Evolutionary conservation across 2,113 vertebrate genomes (phyloP).

Genomic region (Mustela nigripes): DNA sequence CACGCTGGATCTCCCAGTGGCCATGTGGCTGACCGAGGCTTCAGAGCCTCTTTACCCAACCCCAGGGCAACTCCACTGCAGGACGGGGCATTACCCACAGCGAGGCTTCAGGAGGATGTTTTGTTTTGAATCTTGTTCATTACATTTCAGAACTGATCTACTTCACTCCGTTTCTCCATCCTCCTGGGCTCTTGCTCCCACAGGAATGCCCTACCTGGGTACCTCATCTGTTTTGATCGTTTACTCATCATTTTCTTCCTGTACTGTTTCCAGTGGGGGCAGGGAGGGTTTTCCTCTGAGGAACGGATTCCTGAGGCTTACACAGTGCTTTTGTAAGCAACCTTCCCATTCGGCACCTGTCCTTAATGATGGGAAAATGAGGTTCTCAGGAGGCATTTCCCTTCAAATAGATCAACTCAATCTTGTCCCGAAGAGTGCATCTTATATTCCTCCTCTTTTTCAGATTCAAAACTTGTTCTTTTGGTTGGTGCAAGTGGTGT

Average conservation of each 20-base stretch:
- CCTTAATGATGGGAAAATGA: neutral
- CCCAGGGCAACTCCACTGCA: accelerated
- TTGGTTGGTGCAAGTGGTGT: neutral
- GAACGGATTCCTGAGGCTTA: neutral
- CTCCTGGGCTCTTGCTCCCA: neutral
- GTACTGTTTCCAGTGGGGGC: neutral
- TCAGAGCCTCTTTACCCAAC: neutral
- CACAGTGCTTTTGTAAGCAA: neutral
- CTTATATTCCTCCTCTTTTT: neutral
- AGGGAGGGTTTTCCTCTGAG: neutral
- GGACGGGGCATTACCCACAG: neutral
- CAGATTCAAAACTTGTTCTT: neutral
- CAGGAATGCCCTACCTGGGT: neutral
- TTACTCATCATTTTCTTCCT: neutral
- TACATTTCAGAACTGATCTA: neutral
- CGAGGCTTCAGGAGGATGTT: neutral
- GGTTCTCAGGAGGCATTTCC: neutral
- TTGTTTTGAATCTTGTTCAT: neutral
- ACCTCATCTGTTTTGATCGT: neutral
- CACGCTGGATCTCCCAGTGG: neutral
- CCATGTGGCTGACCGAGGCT: accelerated
- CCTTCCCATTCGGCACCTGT: neutral
- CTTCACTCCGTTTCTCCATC: neutral
- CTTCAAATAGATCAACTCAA: neutral
- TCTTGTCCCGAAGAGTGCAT: neutral